phyloP scores from a whole-genome alignment of 2,888 invertebrate species.

The Plemyria rubiginata region DNA sequence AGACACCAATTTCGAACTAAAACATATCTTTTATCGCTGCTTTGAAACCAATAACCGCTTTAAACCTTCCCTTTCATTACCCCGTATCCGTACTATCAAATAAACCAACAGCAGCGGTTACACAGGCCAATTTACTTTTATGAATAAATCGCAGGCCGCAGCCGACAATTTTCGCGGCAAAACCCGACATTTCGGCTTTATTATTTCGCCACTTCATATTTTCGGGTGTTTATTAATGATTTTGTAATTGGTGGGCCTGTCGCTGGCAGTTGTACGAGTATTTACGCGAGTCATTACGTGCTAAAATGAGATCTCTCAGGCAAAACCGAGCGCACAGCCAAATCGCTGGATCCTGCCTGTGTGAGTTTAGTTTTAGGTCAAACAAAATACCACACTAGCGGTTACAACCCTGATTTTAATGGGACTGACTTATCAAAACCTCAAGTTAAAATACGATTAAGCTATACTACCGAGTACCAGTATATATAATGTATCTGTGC shows the following conservation, averaged over 20 bases:
- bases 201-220: constrained; percentile 73
- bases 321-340: constrained; percentile 22
- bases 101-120: constrained; percentile 44
- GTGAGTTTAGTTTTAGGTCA: constrained; percentile 18
- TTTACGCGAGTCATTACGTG: constrained; percentile 60
- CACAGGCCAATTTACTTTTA: constrained; percentile 65
- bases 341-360: constrained; percentile 20
- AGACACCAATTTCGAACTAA: neutral
- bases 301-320: constrained; percentile 40
- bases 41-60: constrained; percentile 25
- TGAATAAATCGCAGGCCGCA: constrained; percentile 56
- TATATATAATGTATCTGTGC: too few species aligned
- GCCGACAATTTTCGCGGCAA: constrained; percentile 58
- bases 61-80: constrained; percentile 27
- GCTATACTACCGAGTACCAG: too few species aligned
- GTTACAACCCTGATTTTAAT: neutral
- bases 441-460: neutral
- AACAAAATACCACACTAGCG: constrained; percentile 1
- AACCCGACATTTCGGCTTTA: constrained; percentile 52
- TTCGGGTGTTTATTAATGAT: constrained; percentile 75
- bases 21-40: neutral
- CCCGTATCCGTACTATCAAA: constrained; percentile 30
- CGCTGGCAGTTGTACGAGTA: constrained; percentile 60
- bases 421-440: neutral
- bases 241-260: constrained; percentile 71